phyloP scores from a whole-genome alignment of 1,140 invertebrate species.

The Chelonus insularis region DNA sequence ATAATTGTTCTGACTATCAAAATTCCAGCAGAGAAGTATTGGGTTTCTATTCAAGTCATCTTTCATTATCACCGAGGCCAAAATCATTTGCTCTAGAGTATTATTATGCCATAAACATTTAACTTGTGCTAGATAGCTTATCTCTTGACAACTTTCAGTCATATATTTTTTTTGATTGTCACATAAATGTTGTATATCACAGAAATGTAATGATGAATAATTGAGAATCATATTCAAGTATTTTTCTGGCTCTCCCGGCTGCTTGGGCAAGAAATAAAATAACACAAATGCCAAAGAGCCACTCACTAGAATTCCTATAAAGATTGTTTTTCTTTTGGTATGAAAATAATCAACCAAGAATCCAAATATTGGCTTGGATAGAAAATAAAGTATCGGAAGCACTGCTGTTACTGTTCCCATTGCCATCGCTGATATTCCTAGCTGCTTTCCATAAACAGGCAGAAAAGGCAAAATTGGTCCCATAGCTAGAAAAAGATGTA shows the following conservation, averaged over 20 bases:
- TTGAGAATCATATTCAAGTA: constrained; percentile 2
- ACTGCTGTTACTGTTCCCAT: constrained; percentile 74
- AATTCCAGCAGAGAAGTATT: background rate
- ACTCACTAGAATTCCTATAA: constrained; percentile 65
- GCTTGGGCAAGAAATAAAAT: constrained; percentile 68
- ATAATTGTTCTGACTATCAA: too few species aligned
- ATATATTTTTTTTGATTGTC: background rate
- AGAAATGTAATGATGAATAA: background rate
- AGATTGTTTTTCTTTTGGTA: constrained; percentile 69
- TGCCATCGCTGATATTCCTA: constrained; percentile 71
- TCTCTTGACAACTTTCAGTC: background rate
- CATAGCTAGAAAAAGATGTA: constrained; percentile 64
- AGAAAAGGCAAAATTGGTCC: constrained; percentile 76
- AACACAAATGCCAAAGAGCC: constrained; percentile 67
- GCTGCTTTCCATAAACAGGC: constrained; percentile 72
- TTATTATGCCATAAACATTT: constrained; percentile 3
- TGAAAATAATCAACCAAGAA: constrained; percentile 70
- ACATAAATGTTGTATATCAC: constrained; percentile 4
- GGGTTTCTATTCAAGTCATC: background rate
- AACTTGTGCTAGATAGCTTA: background rate
- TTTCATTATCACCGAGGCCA: background rate
- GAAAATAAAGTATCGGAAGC: constrained; percentile 70
- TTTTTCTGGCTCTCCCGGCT: constrained; percentile 42
- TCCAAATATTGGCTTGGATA: constrained; percentile 74
- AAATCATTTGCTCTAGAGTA: background rate